A percentile compares a stretch with the other conserved stretches of the same genome.
These are phyloP conservation scores for Acrobasis consociella DNA, from an alignment of 2,888 invertebrate genomes.

Conservation along the genomic window DNA sequence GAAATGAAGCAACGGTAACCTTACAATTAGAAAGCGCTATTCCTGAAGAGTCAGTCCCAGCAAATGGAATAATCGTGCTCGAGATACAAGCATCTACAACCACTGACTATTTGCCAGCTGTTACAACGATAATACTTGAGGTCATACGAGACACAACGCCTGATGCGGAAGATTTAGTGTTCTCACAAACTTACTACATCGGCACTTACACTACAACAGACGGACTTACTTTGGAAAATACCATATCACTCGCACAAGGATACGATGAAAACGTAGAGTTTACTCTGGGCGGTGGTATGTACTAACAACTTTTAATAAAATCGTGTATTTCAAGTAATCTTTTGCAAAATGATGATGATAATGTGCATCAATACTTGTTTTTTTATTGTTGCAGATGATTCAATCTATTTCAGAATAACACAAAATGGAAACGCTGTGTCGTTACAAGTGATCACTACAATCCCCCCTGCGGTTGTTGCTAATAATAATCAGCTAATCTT, in stretches of 20 bases:
- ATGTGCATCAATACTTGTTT: no score
- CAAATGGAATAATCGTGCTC: neutral
- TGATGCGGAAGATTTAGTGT: slow-evolving; percentile 14
- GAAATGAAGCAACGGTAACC: neutral
- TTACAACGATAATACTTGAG: slow-evolving; percentile 21
- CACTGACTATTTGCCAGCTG: neutral
- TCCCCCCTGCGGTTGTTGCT: neutral
- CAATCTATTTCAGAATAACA: slow-evolving; percentile 40
- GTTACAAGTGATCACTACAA: slow-evolving; percentile 17
- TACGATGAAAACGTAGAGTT: slow-evolving; percentile 20
- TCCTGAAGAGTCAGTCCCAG: neutral
- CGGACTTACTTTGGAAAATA: slow-evolving; percentile 19
- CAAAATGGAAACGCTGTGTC: slow-evolving; percentile 29
- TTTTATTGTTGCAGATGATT: slow-evolving; percentile 39
- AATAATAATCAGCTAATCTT: slow-evolving; percentile 33
- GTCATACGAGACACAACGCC: slow-evolving; percentile 28
- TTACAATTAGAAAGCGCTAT: neutral
- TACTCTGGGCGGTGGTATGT: slow-evolving; percentile 4
- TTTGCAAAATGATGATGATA: neutral
- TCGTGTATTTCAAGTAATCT: neutral
- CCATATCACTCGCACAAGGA: slow-evolving; percentile 18
- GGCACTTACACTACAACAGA: slow-evolving; percentile 11
- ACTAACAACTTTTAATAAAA: neutral
- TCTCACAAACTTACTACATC: slow-evolving; percentile 39
- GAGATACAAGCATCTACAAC: neutral